Conservation (phyloP, 2,113 vertebrate species). For the Cyanistes caeruleus region DNA sequence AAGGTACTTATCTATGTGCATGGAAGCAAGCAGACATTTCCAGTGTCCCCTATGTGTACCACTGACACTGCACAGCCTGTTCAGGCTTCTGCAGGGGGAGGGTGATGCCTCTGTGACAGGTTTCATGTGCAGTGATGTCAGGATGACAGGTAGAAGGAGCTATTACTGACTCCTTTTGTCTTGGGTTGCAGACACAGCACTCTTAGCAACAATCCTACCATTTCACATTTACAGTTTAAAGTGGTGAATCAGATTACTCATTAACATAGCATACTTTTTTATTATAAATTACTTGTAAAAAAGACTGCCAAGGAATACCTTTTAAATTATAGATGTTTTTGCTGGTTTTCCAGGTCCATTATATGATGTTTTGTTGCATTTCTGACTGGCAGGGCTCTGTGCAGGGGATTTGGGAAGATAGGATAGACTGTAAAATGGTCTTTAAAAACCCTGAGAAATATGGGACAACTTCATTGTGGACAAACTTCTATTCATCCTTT, state of each 20-base stretch:
- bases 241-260: neutral
- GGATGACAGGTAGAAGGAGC: neutral
- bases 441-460: slow-evolving; percentile 38
- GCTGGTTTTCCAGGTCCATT: slow-evolving; percentile 7
- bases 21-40: neutral
- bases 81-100: neutral
- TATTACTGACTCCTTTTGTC: neutral
- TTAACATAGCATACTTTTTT: neutral
- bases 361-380: neutral
- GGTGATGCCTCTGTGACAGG: neutral
- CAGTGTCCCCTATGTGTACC: neutral
- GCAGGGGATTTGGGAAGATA: slow-evolving; percentile 50
- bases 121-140: neutral
- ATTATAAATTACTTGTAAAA: neutral
- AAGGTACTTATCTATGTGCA: neutral
- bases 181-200: neutral
- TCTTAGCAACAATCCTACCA: neutral
- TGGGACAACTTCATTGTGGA: slow-evolving; percentile 54
- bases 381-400: slow-evolving; percentile 37
- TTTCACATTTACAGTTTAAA: neutral
- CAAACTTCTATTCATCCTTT: slow-evolving; percentile 52
- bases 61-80: neutral
- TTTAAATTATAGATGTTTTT: neutral
- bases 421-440: slow-evolving; percentile 19
- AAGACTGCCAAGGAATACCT: neutral